Evolutionary conservation across 2,113 vertebrate genomes (phyloP).

Genomic region (Salvator merianae): DNA sequence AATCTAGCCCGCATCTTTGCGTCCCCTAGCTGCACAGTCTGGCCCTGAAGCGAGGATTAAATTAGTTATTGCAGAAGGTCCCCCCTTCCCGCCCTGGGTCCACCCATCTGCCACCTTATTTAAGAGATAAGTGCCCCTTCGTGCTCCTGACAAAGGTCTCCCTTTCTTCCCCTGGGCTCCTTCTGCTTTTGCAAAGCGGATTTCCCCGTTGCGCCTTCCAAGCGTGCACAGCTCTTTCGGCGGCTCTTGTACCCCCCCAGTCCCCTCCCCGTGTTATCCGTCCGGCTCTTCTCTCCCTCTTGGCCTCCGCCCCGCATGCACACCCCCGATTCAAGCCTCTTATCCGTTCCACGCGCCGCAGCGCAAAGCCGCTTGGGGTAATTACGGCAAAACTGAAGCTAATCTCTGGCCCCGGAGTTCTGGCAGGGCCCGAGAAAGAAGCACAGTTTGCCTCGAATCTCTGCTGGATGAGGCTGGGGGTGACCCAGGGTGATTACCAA

Average conservation of each 20-base stretch:
- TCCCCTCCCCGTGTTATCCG: fast-evolving
- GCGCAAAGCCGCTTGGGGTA: constrained; percentile 56
- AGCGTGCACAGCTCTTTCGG: background rate
- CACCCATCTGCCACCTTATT: constrained; percentile 49
- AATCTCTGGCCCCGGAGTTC: constrained; percentile 63
- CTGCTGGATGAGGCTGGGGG: no score
- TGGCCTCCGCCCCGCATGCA: background rate
- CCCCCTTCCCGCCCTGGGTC: background rate
- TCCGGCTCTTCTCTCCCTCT: background rate
- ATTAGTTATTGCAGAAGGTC: background rate
- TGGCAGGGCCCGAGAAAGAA: constrained; percentile 44
- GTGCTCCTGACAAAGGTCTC: background rate
- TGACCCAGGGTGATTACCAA: no score
- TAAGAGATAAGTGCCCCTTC: background rate
- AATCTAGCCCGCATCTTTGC: no score
- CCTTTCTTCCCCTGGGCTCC: constrained; percentile 3
- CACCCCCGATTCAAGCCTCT: no score
- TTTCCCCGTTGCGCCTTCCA: background rate
- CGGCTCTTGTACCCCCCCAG: fast-evolving
- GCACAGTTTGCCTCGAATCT: background rate
- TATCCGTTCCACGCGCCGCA: no score
- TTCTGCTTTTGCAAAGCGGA: no score
- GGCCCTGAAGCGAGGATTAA: fast-evolving
- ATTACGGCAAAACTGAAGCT: constrained; percentile 59
- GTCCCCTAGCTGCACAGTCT: background rate